phyloP scores from a whole-genome alignment of 2,888 invertebrate genomes.

The Operophtera brumata region DNA sequence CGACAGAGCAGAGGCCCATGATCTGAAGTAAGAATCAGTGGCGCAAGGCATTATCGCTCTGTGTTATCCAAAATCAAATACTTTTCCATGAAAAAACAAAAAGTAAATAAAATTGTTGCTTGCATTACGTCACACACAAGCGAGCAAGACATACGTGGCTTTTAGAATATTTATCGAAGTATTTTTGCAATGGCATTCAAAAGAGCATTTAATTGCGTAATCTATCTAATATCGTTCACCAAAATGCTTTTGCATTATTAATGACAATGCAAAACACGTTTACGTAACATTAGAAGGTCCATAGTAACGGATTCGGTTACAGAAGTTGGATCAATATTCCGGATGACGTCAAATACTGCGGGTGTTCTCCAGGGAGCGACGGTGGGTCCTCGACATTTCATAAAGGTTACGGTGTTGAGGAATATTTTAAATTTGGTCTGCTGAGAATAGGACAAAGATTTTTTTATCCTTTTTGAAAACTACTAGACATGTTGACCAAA shows the following conservation, averaged over 20 bases:
- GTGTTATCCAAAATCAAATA: too few species aligned
- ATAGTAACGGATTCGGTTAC: constrained; percentile 40
- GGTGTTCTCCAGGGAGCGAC: constrained; percentile 33
- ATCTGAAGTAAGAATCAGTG: too few species aligned
- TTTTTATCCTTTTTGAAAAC: too few species aligned
- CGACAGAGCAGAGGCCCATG: too few species aligned
- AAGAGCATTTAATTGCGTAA: constrained; percentile 11
- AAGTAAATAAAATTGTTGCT: too few species aligned
- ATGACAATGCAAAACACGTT: background rate
- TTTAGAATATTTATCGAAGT: background rate
- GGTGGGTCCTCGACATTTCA: constrained; percentile 48
- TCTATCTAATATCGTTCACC: background rate
- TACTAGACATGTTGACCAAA: too few species aligned
- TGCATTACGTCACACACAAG: too few species aligned
- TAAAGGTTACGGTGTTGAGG: constrained; percentile 28
- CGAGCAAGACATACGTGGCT: too few species aligned
- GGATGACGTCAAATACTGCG: constrained; percentile 44
- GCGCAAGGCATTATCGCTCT: too few species aligned
- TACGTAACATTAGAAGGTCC: constrained; percentile 11
- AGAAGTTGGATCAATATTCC: constrained; percentile 59
- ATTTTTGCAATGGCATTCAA: background rate
- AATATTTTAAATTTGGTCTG: background rate
- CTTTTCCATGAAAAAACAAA: too few species aligned
- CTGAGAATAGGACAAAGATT: background rate
- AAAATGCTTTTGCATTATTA: background rate